Evolutionary conservation across 1,140 invertebrate species (phyloP), one percentile per base, ranked within the genome.

Genomic region (Protaetia brevitarsis): DNA sequence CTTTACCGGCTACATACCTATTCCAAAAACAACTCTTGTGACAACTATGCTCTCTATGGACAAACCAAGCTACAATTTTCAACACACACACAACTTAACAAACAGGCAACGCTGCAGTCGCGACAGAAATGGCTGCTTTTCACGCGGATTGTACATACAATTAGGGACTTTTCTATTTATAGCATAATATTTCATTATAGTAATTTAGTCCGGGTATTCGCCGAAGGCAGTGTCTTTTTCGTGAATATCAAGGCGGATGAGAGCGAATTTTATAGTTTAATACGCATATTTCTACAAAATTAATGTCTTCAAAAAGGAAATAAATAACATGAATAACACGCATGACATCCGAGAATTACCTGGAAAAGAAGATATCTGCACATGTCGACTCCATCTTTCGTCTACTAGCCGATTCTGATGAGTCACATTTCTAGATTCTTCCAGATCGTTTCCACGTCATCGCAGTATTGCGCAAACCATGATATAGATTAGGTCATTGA

Each of bases 21-120:
- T 27, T 58, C 56, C 28, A 28, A 58, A 58, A 58, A 58, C 23
- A 30, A 28, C 23, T 28, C 28, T 30, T 58, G n/a, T n/a, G 56
- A 58, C 56, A 58, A 58, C 56, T 27, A 58, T 58, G 56, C 56
- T 58, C 56, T 58, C 56, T 58, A 58, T 58, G 56, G 28, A 58
- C 56, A 58, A 27, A 45, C 41, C 16, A 45, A 45, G 41, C 41
- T 45, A 45, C 41, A 45, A 45, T 45, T 45, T 45, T 45, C 41
- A 45, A 8, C 41, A 45, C 41, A 19, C 41, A 45, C 23, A 45
- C 41, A 45, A 45, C 19, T 45, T 5, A 45, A 45, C 41, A 45
- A 45, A 45, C 41, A 45, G 41, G 41, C 41, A 45, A 45, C 41
- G 41, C 41, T 45, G 41, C 13, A 45, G 41, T 45, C 41, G 16